These are phyloP conservation scores for Folsomia manolachei DNA, from an alignment of 2,888 invertebrate genomes.

Conservation along the genomic window DNA sequence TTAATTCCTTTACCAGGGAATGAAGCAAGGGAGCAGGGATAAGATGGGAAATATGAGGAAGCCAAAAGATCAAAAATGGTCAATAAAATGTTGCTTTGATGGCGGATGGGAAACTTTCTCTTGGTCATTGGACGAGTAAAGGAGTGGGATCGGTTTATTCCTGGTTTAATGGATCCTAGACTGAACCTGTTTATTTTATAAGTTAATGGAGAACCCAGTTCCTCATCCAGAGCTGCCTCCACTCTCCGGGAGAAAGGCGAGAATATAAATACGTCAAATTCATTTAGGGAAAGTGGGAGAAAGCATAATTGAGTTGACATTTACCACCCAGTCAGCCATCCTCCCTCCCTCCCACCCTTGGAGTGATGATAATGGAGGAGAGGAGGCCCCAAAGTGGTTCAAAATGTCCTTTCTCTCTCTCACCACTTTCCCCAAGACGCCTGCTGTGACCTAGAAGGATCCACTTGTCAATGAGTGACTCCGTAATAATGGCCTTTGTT, in stretches of 20 bases:
- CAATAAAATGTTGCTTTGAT: not conserved
- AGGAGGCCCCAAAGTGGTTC: no score
- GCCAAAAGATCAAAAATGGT: no score
- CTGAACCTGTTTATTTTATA: not conserved
- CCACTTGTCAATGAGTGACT: no score
- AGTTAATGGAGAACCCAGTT: not conserved
- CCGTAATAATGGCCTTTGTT: no score
- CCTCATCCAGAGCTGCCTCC: not conserved
- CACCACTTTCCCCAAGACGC: no score
- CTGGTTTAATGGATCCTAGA: not conserved
- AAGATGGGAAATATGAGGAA: no score
- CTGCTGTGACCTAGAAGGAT: no score
- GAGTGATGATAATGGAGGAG: conserved; percentile 20
- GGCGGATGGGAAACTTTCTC: not conserved
- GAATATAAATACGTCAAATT: conserved; percentile 2
- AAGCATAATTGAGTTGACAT: conserved; percentile 18
- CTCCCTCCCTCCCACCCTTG: no score
- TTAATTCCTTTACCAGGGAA: not conserved
- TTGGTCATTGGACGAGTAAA: not conserved
- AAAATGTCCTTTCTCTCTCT: no score
- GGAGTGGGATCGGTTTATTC: not conserved
- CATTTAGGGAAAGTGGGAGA: not conserved
- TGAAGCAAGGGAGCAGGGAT: not conserved
- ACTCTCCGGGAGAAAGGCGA: not conserved
- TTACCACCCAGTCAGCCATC: no score